Conservation (phyloP, 2,113 vertebrate genomes). For the Oryzias melastigma region DNA sequence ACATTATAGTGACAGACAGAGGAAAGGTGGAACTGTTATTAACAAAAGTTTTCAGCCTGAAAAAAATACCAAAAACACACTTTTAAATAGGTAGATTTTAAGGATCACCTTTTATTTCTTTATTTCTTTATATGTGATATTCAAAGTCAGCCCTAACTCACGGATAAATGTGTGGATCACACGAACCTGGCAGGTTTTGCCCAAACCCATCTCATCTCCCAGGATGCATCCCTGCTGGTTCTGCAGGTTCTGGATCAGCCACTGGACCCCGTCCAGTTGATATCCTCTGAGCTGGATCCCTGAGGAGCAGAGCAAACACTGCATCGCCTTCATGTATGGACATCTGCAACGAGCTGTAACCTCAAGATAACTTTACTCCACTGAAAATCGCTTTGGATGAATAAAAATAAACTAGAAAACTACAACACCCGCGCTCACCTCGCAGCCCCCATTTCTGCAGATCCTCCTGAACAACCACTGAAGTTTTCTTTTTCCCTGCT, state of each 20-base stretch:
- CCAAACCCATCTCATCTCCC: slow-evolving; percentile 95
- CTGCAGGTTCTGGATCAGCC: slow-evolving; percentile 79
- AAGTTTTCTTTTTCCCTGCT: slow-evolving; percentile 40
- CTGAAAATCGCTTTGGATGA: neutral
- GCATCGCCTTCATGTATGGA: neutral
- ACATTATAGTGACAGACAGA: no score
- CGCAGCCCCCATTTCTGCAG: slow-evolving; percentile 66
- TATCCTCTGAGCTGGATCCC: slow-evolving; percentile 83
- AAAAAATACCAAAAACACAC: no score
- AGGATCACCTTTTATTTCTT: no score
- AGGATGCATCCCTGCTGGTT: slow-evolving; percentile 87
- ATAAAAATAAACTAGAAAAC: rapidly evolving
- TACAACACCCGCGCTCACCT: slow-evolving; percentile 46
- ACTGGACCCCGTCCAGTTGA: slow-evolving; percentile 87
- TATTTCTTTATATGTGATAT: no score
- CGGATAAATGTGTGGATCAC: no score
- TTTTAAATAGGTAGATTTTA: no score
- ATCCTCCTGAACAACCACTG: slow-evolving; percentile 45
- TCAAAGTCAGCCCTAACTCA: no score
- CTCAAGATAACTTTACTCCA: neutral
- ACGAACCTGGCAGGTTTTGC: slow-evolving; percentile 93
- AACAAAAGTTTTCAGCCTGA: no score
- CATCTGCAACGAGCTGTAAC: neutral
- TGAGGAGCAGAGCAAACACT: slow-evolving; percentile 37
- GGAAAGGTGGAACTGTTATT: no score